A percentile compares a stretch with the other conserved stretches of the same genome.
phyloP scores from a whole-genome alignment of 2,888 invertebrate genomes.

The Mamestra brassicae region DNA sequence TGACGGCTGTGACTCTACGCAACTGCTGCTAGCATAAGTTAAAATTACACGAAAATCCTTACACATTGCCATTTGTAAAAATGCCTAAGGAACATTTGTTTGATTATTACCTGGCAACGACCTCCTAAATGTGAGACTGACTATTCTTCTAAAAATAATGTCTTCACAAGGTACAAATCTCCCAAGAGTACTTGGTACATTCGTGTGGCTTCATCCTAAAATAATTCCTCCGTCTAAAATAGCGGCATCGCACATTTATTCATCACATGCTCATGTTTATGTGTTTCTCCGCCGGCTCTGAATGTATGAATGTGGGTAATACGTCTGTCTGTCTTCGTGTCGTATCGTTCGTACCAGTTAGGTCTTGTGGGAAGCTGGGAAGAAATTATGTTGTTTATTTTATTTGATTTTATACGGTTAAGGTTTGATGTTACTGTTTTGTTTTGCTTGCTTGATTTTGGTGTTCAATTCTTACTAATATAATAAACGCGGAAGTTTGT shows the following conservation, averaged over 20 bases:
- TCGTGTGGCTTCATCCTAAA: slow-evolving; percentile 16
- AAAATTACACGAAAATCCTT: no score
- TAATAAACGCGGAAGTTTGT: neutral
- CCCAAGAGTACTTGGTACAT: neutral
- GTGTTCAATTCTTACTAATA: neutral
- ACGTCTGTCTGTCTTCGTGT: slow-evolving; percentile 10
- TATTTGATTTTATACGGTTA: no score
- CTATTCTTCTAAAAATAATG: neutral
- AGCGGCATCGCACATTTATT: slow-evolving; percentile 41
- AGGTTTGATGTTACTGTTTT: neutral
- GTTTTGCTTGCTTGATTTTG: neutral
- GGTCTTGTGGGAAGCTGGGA: neutral
- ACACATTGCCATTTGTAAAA: no score
- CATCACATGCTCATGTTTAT: slow-evolving; percentile 14
- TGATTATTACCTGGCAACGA: no score
- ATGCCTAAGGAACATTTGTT: no score
- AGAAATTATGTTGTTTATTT: neutral
- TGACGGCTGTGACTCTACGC: no score
- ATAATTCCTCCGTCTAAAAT: slow-evolving; percentile 22
- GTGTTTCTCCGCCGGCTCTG: neutral
- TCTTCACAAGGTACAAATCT: neutral
- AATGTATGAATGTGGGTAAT: slow-evolving; percentile 21
- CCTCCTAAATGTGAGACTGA: no score
- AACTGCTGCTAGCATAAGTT: no score
- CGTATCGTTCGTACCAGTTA: slow-evolving; percentile 5